These are phyloP conservation scores for Pammene aurita DNA, from an alignment of 2,888 invertebrate species.

Conservation along the genomic window DNA sequence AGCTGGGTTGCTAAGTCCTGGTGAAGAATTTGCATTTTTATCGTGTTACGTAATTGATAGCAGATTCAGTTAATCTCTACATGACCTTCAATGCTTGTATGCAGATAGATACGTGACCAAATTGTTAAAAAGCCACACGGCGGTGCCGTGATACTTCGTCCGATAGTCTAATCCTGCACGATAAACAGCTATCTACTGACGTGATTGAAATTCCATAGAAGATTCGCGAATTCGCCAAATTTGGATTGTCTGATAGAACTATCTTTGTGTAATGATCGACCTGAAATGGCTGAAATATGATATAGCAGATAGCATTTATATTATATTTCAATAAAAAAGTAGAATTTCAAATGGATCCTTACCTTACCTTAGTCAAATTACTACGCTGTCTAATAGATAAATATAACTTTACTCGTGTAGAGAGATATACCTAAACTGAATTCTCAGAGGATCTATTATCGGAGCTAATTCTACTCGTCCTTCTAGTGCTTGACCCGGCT, in stretches of 20 bases:
- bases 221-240: background rate
- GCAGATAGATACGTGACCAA: constrained; percentile 54
- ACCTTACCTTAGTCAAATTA: no score
- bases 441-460: no score
- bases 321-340: no score
- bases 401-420: no score
- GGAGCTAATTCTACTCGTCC: no score
- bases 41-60: constrained; percentile 24
- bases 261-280: background rate
- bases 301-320: no score
- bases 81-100: constrained; percentile 45
- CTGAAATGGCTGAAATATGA: background rate
- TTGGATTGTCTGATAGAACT: background rate
- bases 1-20: background rate
- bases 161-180: constrained; percentile 51
- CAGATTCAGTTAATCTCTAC: constrained; percentile 41
- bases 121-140: constrained; percentile 49
- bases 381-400: no score
- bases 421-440: no score
- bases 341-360: no score
- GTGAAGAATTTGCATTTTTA: constrained; percentile 24
- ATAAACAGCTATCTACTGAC: constrained; percentile 49
- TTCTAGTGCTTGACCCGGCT: no score
- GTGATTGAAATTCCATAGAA: constrained; percentile 29
- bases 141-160: constrained; percentile 44